phyloP scores from a whole-genome alignment of 2,113 vertebrate species.

The Nycticryphes semicollaris region DNA sequence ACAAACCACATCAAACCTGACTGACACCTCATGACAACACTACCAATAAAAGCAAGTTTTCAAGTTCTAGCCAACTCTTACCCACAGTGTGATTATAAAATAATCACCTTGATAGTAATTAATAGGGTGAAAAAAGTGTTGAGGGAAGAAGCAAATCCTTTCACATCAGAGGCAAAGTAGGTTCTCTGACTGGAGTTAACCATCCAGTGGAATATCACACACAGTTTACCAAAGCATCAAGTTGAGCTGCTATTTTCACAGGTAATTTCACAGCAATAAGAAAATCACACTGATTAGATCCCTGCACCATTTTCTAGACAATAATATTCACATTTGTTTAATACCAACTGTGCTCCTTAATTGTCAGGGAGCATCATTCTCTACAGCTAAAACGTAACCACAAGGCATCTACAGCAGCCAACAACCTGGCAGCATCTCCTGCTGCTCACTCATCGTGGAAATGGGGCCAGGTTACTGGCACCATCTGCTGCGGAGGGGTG shows the following conservation, averaged over 20 bases:
- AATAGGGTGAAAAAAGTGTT: background rate
- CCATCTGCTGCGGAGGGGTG: conserved; percentile 33
- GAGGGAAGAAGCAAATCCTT: background rate
- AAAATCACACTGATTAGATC: conserved; percentile 16
- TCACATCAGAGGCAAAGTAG: background rate
- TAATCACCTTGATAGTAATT: background rate
- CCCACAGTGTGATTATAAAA: background rate
- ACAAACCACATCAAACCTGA: background rate
- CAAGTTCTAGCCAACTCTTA: background rate
- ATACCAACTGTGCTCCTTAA: conserved; percentile 9
- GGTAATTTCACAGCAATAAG: conserved; percentile 42
- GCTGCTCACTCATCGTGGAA: background rate
- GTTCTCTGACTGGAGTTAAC: background rate
- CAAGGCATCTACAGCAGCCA: conserved; percentile 4
- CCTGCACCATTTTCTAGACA: background rate
- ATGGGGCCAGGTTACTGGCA: background rate
- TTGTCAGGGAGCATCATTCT: conserved; percentile 14
- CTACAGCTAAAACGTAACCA: background rate
- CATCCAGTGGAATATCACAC: background rate
- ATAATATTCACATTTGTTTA: conserved; percentile 34
- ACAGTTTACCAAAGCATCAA: background rate
- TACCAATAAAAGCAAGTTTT: background rate
- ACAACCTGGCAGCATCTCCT: background rate
- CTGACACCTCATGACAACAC: background rate
- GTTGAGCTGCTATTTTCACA: conserved; percentile 9